Evolutionary conservation across 2,888 invertebrate species (phyloP).

Genomic region (Aspidiotus rigidus): DNA sequence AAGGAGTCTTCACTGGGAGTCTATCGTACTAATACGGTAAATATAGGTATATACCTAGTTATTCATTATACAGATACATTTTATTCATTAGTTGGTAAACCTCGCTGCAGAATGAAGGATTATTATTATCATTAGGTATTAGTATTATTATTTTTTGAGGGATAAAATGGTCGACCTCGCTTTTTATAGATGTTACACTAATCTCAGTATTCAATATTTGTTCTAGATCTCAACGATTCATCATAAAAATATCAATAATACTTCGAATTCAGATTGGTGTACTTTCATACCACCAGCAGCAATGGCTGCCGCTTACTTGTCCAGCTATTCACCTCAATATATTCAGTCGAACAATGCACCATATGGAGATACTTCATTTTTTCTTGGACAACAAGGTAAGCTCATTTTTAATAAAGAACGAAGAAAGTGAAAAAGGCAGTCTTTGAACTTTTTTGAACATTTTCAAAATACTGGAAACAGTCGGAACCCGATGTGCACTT

Average conservation of each 20-base stretch:
- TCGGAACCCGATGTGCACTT: neutral
- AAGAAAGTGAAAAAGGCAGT: too few species aligned
- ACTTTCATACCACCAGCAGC: slow-evolving; percentile 39
- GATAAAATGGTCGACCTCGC: too few species aligned
- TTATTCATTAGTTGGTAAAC: too few species aligned
- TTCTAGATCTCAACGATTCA: slow-evolving; percentile 11
- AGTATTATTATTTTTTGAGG: too few species aligned
- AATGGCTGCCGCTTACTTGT: slow-evolving; percentile 40
- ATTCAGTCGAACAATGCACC: slow-evolving; percentile 22
- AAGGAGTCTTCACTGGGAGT: too few species aligned
- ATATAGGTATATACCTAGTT: too few species aligned
- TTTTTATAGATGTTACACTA: neutral
- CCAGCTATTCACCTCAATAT: slow-evolving; percentile 35
- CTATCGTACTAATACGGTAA: too few species aligned
- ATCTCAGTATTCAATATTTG: neutral
- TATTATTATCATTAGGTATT: too few species aligned
- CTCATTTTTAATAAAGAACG: too few species aligned
- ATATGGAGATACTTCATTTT: slow-evolving; percentile 22
- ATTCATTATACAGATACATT: too few species aligned
- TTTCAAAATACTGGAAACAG: neutral
- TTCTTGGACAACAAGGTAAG: slow-evolving; percentile 29
- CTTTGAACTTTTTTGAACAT: too few species aligned
- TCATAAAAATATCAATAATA: slow-evolving; percentile 18
- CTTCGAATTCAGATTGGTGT: slow-evolving; percentile 37
- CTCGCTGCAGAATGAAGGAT: too few species aligned